Conservation (phyloP, 1,140 invertebrate genomes). For the Ceratina australensis region DNA sequence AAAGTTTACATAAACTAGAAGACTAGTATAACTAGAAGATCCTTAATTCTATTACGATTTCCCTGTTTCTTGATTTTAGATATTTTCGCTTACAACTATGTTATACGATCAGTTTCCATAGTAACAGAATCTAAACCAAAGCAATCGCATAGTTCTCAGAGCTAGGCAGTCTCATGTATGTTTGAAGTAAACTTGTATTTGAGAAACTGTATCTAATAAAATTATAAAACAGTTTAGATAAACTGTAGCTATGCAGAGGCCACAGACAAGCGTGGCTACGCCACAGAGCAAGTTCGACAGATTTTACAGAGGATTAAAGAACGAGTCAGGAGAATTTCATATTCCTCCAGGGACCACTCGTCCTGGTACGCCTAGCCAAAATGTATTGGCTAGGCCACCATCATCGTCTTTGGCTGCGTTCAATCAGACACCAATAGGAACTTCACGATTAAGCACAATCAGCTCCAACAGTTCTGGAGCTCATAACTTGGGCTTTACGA, state of each 20-base stretch:
- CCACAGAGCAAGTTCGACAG: constrained; percentile 70
- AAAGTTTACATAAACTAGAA: too few relatives aligned
- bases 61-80: too few relatives aligned
- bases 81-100: too few relatives aligned
- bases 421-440: constrained; percentile 59
- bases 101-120: too few relatives aligned
- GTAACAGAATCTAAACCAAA: too few relatives aligned
- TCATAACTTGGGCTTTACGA: constrained; percentile 62
- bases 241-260: constrained; percentile 43
- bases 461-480: constrained; percentile 50
- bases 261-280: constrained; percentile 42
- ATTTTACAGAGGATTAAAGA: constrained; percentile 72
- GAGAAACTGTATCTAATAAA: background rate
- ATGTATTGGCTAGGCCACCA: constrained; percentile 66
- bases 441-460: constrained; percentile 60
- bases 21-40: too few relatives aligned
- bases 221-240: constrained; percentile 15
- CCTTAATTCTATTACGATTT: too few relatives aligned
- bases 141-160: too few relatives aligned
- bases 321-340: constrained; percentile 59
- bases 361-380: constrained; percentile 60
- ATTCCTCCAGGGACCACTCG: constrained; percentile 43
- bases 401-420: constrained; percentile 66
- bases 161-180: too few relatives aligned
- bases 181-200: too few relatives aligned